Evolutionary conservation across 2,113 vertebrate species (phyloP).

Genomic region (Sakesphorus luctuosus): DNA sequence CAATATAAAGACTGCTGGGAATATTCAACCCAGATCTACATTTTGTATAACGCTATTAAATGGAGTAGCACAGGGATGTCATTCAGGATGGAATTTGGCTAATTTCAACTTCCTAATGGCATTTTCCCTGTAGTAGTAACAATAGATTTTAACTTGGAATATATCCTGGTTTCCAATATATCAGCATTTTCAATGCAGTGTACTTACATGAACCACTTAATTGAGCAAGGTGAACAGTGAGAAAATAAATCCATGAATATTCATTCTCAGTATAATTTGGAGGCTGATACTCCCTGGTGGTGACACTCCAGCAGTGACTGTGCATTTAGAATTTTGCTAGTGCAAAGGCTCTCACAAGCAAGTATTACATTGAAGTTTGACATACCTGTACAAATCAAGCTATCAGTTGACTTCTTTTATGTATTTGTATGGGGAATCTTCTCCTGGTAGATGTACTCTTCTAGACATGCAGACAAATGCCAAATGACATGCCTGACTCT

Average conservation of each 20-base stretch:
- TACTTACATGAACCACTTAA: conserved; percentile 39
- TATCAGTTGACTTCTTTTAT: background rate
- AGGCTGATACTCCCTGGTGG: background rate
- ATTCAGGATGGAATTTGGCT: conserved; percentile 52
- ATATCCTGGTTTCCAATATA: conserved; percentile 33
- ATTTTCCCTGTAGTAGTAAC: conserved; percentile 37
- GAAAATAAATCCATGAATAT: conserved; percentile 66
- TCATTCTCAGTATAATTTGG: conserved; percentile 43
- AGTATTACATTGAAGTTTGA: background rate
- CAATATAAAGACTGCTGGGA: conserved; percentile 54
- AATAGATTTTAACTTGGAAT: conserved; percentile 45
- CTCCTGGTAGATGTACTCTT: background rate
- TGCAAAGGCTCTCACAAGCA: background rate
- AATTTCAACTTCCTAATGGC: conserved; percentile 64
- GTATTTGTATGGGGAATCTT: background rate
- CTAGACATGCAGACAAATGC: background rate
- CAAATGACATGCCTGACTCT: background rate
- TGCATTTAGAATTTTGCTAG: background rate
- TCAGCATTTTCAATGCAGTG: conserved; percentile 23
- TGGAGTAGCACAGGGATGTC: conserved; percentile 25
- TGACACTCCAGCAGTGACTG: background rate
- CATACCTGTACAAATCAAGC: background rate
- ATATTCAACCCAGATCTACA: conserved; percentile 60
- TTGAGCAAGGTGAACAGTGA: conserved; percentile 56
- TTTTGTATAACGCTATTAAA: conserved; percentile 12